phyloP scores from a whole-genome alignment of 2,797 vertebrate genomes.

The Philypnodon macrostomus region DNA sequence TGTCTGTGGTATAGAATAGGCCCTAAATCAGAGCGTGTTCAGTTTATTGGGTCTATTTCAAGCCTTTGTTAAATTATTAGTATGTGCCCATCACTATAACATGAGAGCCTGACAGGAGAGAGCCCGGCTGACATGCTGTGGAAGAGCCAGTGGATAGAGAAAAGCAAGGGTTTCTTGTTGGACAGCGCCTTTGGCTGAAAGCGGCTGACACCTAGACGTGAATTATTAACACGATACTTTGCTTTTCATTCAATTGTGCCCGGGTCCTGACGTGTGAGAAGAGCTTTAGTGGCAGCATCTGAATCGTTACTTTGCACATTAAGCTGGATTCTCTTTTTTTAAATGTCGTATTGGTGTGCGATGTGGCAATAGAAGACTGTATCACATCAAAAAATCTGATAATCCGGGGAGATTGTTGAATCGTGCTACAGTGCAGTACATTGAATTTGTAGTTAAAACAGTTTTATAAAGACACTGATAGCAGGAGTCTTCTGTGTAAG shows the following conservation, averaged over 20 bases:
- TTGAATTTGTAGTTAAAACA: too few relatives aligned
- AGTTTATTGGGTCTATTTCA: conserved; percentile 5
- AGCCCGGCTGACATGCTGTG: conserved; percentile 8
- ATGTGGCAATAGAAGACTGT: too few relatives aligned
- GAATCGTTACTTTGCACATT: too few relatives aligned
- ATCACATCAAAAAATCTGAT: too few relatives aligned
- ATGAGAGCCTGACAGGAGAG: conserved; percentile 4
- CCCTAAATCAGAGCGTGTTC: conserved; percentile 3
- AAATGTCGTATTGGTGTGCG: too few relatives aligned
- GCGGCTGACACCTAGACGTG: conserved; percentile 51
- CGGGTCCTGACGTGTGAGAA: background rate
- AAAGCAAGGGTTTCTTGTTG: conserved; percentile 33
- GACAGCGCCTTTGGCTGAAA: conserved; percentile 46
- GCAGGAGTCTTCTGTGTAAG: too few relatives aligned
- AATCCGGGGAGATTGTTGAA: too few relatives aligned
- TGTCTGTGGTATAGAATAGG: background rate
- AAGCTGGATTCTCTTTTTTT: too few relatives aligned
- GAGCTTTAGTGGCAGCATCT: background rate
- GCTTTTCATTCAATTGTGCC: conserved; percentile 41
- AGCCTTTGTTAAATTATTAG: conserved; percentile 24
- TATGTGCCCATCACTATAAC: conserved; percentile 9
- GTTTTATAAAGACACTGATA: too few relatives aligned
- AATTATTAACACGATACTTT: conserved; percentile 57
- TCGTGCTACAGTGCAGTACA: too few relatives aligned
- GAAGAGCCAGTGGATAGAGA: conserved; percentile 14